phyloP scores from a whole-genome alignment of 2,797 vertebrate genomes.

The Chaetophractus vellerosus region DNA sequence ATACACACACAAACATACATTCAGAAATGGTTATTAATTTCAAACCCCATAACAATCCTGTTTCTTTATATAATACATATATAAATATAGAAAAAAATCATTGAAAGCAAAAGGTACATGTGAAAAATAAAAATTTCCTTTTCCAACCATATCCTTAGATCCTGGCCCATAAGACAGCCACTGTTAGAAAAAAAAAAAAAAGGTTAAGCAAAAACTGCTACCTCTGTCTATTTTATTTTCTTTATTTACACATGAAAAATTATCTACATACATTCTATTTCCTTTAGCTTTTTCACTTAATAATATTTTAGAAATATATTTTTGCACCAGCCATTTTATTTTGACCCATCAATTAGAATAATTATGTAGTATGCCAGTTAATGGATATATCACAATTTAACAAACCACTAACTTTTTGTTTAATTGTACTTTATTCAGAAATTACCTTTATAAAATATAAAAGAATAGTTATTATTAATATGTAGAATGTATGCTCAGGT shows the following conservation, averaged over 20 bases:
- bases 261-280: not conserved
- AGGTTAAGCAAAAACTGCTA: not conserved
- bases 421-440: not conserved
- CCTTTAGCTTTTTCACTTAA: not conserved
- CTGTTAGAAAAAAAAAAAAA: too few relatives aligned
- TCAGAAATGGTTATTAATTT: not conserved
- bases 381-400: not conserved
- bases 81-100: not conserved
- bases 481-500: not conserved
- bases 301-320: not conserved
- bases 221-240: not conserved
- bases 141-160: not conserved
- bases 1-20: not conserved
- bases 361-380: not conserved
- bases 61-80: not conserved
- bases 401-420: not conserved
- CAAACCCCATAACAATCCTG: not conserved
- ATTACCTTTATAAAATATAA: not conserved
- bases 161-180: not conserved
- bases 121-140: not conserved
- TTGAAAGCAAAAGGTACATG: not conserved
- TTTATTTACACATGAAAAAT: not conserved
- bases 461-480: not conserved
- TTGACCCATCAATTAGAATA: not conserved
- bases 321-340: not conserved